Evolutionary conservation across 2,888 invertebrate genomes (phyloP), one percentile per base, ranked within the genome.

Genomic region (Cecidostiba fungosa): DNA sequence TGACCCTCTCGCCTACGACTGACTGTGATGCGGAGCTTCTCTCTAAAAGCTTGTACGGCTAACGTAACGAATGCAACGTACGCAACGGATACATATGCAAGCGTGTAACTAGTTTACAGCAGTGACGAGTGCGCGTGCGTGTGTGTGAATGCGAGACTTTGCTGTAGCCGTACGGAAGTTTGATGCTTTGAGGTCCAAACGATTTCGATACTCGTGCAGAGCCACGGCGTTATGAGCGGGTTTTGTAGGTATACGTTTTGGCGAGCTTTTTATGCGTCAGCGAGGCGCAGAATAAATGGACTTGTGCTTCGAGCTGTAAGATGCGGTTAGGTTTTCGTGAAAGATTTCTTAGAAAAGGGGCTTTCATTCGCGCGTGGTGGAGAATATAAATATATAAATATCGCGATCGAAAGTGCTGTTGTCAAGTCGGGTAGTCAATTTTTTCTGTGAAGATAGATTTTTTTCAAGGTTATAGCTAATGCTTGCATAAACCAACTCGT

Each of bases 41-140:
- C 77, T 74, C 19, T 84, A 73, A 84, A 84, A 84, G 73, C 32
- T 47, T 23, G 23, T n/a, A 14, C 23, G 23, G 14, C 36, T 72
- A 39, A 23, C 72, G 43, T 66, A 66, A 66, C 66, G 66, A 66
- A 66, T 14, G 23, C 59, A 4, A 4, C 50, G 50, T 19, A 50
- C 19, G 50, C 16, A 19, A 3, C 6, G 23, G n/a, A 54, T 54
- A 19, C 6, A 59, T 6, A 32, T 23, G 39, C 5, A 19, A 16
- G 62, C 59, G 43, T 29, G 70, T 54, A 77, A 26, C 54, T 77
- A 82, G 69, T 54, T 72, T 59, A 32, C 8, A 79, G 29, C 72
- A 43, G 39, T 43, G n/a, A 26, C 19, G 5, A 39, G 50, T 26
- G 0, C 26, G n/a, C 12, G 0, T 36, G 29, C 14, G 29, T 66